Percentiles rank a stretch among this genome's conserved stretches.
These are phyloP conservation scores for Rhynchotus rufescens DNA, from an alignment of 2,797 vertebrate genomes.

Conservation along the genomic window DNA sequence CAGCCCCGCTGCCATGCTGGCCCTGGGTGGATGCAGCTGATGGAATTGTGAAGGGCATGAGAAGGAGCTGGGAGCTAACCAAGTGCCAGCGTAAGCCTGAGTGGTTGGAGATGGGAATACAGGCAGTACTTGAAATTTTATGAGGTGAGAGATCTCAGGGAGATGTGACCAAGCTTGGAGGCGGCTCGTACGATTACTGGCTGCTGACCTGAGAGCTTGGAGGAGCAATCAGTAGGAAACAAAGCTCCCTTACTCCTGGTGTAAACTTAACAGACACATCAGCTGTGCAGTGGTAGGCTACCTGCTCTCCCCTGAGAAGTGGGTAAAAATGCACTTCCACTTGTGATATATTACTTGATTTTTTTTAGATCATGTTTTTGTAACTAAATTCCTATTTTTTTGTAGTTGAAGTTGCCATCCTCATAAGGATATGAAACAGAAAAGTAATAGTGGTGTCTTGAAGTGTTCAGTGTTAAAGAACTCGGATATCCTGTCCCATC, in stretches of 20 bases:
- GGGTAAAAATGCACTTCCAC: not conserved
- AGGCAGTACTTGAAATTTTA: not conserved
- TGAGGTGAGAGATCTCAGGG: not conserved
- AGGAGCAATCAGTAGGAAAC: not conserved
- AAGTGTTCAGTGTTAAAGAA: not conserved
- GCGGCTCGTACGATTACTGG: not conserved
- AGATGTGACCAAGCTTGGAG: not conserved
- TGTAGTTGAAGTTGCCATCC: not conserved
- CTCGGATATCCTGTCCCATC: not conserved
- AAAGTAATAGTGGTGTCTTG: not conserved
- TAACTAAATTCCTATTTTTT: not conserved
- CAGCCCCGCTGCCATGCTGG: too few species aligned
- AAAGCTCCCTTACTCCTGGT: slow-evolving; percentile 19
- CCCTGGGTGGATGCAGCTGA: not conserved
- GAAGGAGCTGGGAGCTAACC: not conserved
- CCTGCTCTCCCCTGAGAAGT: not conserved
- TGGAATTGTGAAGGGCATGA: not conserved
- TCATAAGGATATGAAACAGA: not conserved
- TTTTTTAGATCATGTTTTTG: not conserved
- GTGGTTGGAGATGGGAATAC: not conserved
- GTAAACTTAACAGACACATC: not conserved
- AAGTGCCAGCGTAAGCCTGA: not conserved
- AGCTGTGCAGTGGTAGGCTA: not conserved
- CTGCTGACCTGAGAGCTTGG: not conserved
- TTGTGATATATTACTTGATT: not conserved